Evolutionary conservation across 2,797 vertebrate genomes (phyloP).

Genomic region (Cyclura pinguis): DNA sequence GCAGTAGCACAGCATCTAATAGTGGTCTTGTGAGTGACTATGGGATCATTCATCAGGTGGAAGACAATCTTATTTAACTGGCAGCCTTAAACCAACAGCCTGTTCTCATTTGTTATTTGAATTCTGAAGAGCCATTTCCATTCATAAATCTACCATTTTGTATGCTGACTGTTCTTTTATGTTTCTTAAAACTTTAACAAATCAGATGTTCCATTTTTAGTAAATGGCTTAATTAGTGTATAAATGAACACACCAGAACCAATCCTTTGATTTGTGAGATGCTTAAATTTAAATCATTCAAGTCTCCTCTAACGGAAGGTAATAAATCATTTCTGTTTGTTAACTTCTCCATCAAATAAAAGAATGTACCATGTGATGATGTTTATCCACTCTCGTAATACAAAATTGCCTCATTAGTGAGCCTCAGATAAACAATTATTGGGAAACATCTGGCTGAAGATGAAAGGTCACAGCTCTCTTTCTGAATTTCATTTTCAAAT

Average conservation of each 20-base stretch:
- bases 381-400: neutral
- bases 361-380: neutral
- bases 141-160: neutral
- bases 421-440: neutral
- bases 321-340: neutral
- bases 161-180: neutral
- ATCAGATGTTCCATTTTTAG: neutral
- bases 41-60: neutral
- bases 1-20: neutral
- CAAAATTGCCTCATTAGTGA: neutral
- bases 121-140: neutral
- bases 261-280: neutral
- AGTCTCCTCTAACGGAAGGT: neutral
- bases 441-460: constrained; percentile 14
- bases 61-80: neutral
- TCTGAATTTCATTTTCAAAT: constrained; percentile 27
- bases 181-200: neutral
- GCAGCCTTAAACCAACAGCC: neutral
- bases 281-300: neutral
- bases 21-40: neutral
- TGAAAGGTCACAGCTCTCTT: neutral
- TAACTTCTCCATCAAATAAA: neutral
- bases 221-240: neutral
- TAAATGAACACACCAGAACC: neutral
- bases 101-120: neutral